Conservation (phyloP, 2,888 invertebrate genomes). For the Pediacus dermestoides region DNA sequence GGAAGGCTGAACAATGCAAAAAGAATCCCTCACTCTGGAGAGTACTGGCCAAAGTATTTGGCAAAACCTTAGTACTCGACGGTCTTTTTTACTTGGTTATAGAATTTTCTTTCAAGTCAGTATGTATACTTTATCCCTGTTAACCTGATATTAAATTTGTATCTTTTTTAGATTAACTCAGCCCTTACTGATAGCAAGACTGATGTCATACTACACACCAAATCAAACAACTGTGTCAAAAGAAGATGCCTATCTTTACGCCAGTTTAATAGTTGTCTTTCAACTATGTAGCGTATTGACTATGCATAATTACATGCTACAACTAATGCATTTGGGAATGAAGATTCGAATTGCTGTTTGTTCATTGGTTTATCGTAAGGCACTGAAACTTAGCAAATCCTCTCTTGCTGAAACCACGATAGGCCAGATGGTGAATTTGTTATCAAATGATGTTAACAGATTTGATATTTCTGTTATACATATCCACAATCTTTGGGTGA, state of each 20-base stretch:
- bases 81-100: conserved; percentile 19
- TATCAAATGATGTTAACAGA: conserved; percentile 81
- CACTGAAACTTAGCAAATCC: conserved; percentile 65
- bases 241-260: conserved; percentile 70
- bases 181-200: conserved; percentile 36
- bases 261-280: conserved; percentile 60
- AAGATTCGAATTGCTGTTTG: conserved; percentile 77
- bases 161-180: conserved; percentile 29
- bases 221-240: conserved; percentile 43
- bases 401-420: conserved; percentile 78
- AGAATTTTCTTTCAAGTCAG: conserved; percentile 28
- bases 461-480: conserved; percentile 77
- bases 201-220: conserved; percentile 60
- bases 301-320: conserved; percentile 80
- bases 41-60: conserved; percentile 34
- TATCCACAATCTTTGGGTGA: conserved; percentile 76
- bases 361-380: conserved; percentile 77
- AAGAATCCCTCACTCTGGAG: conserved; percentile 33
- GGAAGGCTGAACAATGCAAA: conserved; percentile 32
- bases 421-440: conserved; percentile 49
- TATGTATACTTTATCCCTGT: conserved; percentile 2
- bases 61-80: conserved; percentile 24
- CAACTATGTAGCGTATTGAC: conserved; percentile 52
- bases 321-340: conserved; percentile 78
- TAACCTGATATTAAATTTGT: conserved; percentile 1